A percentile compares a stretch with the other conserved stretches of the same genome.
These are phyloP conservation scores for Ophion ventricosus DNA, from an alignment of 2,888 invertebrate genomes.

Conservation along the genomic window DNA sequence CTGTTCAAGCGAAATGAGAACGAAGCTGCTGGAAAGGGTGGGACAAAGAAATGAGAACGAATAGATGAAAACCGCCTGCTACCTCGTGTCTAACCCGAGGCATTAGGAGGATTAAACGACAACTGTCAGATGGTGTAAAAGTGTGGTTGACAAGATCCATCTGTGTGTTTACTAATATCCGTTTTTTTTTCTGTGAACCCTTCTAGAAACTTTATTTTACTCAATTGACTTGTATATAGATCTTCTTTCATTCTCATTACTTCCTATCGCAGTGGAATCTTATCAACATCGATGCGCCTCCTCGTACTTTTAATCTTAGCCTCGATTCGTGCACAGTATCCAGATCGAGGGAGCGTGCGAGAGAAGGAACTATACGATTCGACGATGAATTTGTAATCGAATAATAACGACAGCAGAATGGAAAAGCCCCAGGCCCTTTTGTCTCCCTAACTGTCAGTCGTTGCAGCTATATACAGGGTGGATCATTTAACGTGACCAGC, in stretches of 20 bases:
- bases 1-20: constrained; percentile 32
- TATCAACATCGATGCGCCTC: not conserved
- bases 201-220: constrained; percentile 32
- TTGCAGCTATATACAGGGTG: not conserved
- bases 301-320: constrained; percentile 24
- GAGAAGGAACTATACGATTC: constrained; percentile 43
- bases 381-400: constrained; percentile 60
- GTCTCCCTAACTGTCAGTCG: constrained; percentile 2
- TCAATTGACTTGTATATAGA: constrained; percentile 3
- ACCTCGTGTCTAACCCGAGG: constrained; percentile 67
- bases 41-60: constrained; percentile 38
- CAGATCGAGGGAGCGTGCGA: constrained; percentile 4
- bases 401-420: constrained; percentile 47
- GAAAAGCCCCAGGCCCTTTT: constrained; percentile 44
- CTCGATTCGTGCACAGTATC: constrained; percentile 12
- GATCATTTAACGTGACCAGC: no score
- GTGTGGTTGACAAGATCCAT: constrained; percentile 56
- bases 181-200: constrained; percentile 56
- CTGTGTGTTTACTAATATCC: constrained; percentile 62
- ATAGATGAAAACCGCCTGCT: constrained; percentile 60
- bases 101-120: constrained; percentile 71
- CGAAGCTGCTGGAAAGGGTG: constrained; percentile 19
- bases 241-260: constrained; percentile 7
- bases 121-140: constrained; percentile 69
- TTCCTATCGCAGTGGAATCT: constrained; percentile 3